Base-by-base conservation (phyloP, 2,797 vertebrate species). In the Poliocrania exsul region DNA sequence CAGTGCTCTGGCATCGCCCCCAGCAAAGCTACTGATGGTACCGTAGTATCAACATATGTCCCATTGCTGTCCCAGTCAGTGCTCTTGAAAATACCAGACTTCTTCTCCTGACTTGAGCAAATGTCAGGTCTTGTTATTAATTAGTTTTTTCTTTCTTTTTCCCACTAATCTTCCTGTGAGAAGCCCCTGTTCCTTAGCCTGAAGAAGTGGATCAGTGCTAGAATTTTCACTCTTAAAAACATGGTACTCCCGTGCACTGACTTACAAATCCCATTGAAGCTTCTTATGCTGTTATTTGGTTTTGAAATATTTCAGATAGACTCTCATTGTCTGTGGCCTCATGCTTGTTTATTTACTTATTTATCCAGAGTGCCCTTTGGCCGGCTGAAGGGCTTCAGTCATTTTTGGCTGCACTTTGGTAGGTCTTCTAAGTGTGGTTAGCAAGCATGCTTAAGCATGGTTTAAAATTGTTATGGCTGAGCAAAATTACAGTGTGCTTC, bases 391-490 rank as follows among this genome's bases (percentile, higher is more conserved):
- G 50, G 29, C 61, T 92, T 91, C 42, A 61, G 88, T 90, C 42
- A 3, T 81, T 88, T 86, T 87, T 92, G 87, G 50, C 79, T 81
- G 75, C 46, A 24, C 69, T 90, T 93, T 6, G 79, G 26, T 93
- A 69, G 57, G 49, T 86, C 79, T 81, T 88, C 62, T 42, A 67
- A 67, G 53, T 54, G 81, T 80, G 67, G 86, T 87, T 96, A 95
- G 47, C 62, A 84, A 82, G 78, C 57, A 33, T 78, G 75, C 87
- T 95, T 86, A 88, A 89, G 79, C 82, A 86, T 0, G 13, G 72
- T 78, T 93, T 93, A 93, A 94, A 90, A 92, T 91, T 83, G 54
- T 78, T 93, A 91, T 0, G 21, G 50, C 72, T 81, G 94, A 88
- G 47, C 57, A 83, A 79, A 86, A 91, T 91, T 71, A 69, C 50